phyloP scores from a whole-genome alignment of 1,140 invertebrate genomes.

The Myzus persicae region DNA sequence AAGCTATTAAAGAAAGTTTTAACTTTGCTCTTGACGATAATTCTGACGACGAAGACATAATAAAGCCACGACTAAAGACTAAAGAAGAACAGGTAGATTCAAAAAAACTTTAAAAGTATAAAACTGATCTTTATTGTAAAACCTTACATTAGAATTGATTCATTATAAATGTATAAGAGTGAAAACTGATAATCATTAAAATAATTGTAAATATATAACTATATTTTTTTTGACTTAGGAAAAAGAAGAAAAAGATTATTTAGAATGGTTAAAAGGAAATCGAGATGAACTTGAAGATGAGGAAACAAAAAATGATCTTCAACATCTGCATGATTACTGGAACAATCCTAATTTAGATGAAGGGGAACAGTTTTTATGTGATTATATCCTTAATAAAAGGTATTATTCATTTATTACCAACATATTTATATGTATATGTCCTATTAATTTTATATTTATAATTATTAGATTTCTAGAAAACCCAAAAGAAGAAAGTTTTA shows the following conservation, averaged over 20 bases:
- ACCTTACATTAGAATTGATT: neutral
- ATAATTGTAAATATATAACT: neutral
- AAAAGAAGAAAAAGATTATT: constrained; percentile 76
- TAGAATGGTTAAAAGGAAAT: constrained; percentile 84
- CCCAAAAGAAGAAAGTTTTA: constrained; percentile 75
- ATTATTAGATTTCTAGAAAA: constrained; percentile 67
- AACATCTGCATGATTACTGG: constrained; percentile 85
- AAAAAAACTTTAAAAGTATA: neutral
- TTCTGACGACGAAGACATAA: constrained; percentile 67
- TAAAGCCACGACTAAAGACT: constrained; percentile 64
- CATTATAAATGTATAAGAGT: neutral
- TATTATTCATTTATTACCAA: constrained; percentile 64
- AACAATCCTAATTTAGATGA: constrained; percentile 79
- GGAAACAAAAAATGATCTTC: constrained; percentile 72
- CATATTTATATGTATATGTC: neutral
- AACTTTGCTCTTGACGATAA: constrained; percentile 66
- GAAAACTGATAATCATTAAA: neutral
- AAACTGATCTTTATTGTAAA: neutral
- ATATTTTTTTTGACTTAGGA: constrained; percentile 61
- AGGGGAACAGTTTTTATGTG: constrained; percentile 87
- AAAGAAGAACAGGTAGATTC: constrained; percentile 72
- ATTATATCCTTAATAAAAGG: constrained; percentile 91
- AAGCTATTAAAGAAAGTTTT: constrained; percentile 75
- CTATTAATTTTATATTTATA: neutral
- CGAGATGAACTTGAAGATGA: constrained; percentile 72